phyloP scores from a whole-genome alignment of 2,888 invertebrate species.

The Pandemis heparana region DNA sequence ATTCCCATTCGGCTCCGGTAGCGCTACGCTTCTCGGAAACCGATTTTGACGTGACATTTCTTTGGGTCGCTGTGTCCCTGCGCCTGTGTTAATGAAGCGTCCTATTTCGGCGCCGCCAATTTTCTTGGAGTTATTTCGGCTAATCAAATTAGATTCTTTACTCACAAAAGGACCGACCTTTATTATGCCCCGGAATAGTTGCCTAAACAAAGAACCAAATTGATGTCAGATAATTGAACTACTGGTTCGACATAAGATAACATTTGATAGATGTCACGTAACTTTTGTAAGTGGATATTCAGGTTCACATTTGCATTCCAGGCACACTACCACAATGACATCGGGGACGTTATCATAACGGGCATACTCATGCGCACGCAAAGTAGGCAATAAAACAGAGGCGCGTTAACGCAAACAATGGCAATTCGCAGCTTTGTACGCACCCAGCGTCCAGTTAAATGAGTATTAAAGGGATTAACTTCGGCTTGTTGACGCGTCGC shows the following conservation, averaged over 20 bases:
- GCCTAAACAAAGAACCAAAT: neutral
- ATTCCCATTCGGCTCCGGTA: conserved; percentile 83
- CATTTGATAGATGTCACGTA: neutral
- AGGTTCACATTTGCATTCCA: conserved; percentile 18
- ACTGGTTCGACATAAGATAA: neutral
- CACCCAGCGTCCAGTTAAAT: conserved; percentile 69
- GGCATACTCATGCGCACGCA: conserved; percentile 38
- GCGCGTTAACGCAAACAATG: conserved; percentile 68
- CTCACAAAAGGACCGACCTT: conserved; percentile 21
- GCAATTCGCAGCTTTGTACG: conserved; percentile 63
- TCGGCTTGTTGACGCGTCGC: conserved; percentile 81
- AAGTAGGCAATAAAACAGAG: conserved; percentile 63
- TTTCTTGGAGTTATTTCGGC: conserved; percentile 58
- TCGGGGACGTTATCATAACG: conserved; percentile 38
- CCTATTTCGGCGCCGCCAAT: conserved; percentile 78
- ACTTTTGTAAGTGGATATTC: neutral
- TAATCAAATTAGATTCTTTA: conserved; percentile 63
- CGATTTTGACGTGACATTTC: conserved; percentile 83
- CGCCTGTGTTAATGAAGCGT: conserved; percentile 82
- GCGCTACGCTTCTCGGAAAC: conserved; percentile 83
- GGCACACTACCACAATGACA: conserved; percentile 22
- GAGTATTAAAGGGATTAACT: conserved; percentile 81
- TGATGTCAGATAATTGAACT: neutral
- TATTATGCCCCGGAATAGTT: conserved; percentile 7
- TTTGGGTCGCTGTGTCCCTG: conserved; percentile 70